Base-by-base conservation (phyloP, 2,113 vertebrate species). In the Lepus americanus region DNA sequence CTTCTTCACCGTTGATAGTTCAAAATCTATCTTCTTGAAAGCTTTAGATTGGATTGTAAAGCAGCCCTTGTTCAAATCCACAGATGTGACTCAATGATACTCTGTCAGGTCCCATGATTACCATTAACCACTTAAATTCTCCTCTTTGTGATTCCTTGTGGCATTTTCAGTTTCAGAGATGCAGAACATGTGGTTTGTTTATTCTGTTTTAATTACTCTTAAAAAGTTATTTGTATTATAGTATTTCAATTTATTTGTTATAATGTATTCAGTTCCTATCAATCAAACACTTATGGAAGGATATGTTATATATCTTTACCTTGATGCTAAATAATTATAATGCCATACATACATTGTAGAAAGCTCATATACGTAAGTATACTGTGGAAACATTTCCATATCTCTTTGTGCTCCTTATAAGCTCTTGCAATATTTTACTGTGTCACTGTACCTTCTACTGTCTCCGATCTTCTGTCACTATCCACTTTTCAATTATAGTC, bases 11-110 rank as follows among this genome's bases (percentile, higher is more conserved):
- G 19, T 2, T 76, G 59, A 80, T 14, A 76, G 23, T 49, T 66
- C 12, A 88, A 91, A 92, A 27, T 59, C n/a, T 64, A 22, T 92
- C 59, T 94, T 95, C 4, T 80, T 53, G n/a, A 91, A 89, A 27
- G n/a, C 33, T 80, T 78, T 78, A 44, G 23, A 63, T 53, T 93
- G 20, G 3, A 31, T n/a, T 66, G 51, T 9, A 3, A 63, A 67
- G 9, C 51, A 76, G 1, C 27, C 27, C 61, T 81, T 87, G 33
- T 67, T 81, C 74, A 67, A 22, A 39, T 29, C 7, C 11, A 12
- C 66, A 55, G 33, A 87, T 33, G 9, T 31, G 9, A 36, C 9
- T 8, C 39, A 70, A 49, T 31, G 29, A 49, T 69, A 49, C 3
- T 44, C 72, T 23, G 31, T 31, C 22, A 51, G 11, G 14, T 31